Conservation (phyloP, 2,888 invertebrate genomes). For the Eugnorisma glareosa region DNA sequence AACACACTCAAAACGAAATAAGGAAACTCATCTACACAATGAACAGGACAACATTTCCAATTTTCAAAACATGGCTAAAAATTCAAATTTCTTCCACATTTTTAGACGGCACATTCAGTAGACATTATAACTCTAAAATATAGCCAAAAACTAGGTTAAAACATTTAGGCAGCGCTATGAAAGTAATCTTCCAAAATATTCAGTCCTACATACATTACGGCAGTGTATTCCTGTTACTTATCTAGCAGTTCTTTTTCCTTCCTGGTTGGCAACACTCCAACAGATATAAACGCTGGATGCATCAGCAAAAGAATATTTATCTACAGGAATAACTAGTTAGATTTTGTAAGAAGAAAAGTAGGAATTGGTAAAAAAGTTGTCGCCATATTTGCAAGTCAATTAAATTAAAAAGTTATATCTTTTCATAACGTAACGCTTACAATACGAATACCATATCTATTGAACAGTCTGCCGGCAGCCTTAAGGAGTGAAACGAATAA, state of each 20-base stretch:
- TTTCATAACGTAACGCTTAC: too few relatives aligned
- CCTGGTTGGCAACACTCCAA: constrained; percentile 59
- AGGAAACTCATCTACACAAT: background rate
- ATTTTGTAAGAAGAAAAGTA: background rate
- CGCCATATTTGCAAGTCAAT: background rate
- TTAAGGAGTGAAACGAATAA: too few relatives aligned
- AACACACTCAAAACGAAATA: background rate
- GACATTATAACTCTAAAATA: constrained; percentile 15
- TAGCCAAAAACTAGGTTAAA: constrained; percentile 32
- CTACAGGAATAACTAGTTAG: constrained; percentile 8
- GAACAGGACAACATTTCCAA: background rate
- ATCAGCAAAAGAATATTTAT: constrained; percentile 52
- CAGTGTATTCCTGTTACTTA: constrained; percentile 46
- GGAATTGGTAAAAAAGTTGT: background rate
- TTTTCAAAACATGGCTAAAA: background rate
- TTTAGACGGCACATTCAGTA: constrained; percentile 15
- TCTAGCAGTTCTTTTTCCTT: constrained; percentile 57
- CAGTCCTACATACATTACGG: constrained; percentile 41
- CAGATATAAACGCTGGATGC: constrained; percentile 36
- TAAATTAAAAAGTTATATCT: too few relatives aligned
- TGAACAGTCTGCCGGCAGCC: too few relatives aligned
- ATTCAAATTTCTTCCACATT: constrained; percentile 6
- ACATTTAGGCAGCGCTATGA: constrained; percentile 40
- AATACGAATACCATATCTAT: too few relatives aligned
- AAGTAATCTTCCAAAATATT: constrained; percentile 61